Base-by-base conservation (phyloP, 1,140 invertebrate species). In the Pseudachorutes palmiensis region DNA sequence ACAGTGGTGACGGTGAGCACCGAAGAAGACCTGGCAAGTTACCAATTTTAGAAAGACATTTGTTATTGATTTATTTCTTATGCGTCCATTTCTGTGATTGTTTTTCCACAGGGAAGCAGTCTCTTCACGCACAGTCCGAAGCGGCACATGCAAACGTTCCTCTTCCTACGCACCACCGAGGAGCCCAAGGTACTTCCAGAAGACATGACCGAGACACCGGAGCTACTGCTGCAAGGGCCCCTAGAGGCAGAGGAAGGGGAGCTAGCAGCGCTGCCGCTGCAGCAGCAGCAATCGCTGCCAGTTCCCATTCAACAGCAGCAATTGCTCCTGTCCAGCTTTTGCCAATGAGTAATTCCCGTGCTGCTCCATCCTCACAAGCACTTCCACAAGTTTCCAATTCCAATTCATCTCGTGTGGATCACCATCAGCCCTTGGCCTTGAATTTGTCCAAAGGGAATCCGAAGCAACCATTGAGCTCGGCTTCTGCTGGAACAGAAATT, bases 381-480 rank as follows among this genome's bases (percentile, higher is more conserved):
- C 28, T 33, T 5, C 32, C 59, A 31, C n/a, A 5, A 58, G 24
- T 28, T 58, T 22, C n/a, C 28, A 16, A 14, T 61, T 28, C 24
- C 16, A 61, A 61, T 33, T 28, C 32, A 16, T 61, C 29, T 28
- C 59, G 29, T 28, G 59, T 19, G 5, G 29, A 61, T 26, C 51
- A 55, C 51, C 51, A 55, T 12, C 51, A 55, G 24, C 36, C 36
- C 28, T 36, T 32, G 36, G 63, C 68, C n/a, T 58, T 69, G 59
- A 69, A 69, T 63, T 41, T 69, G n/a, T 69, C 68, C 31, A 69
- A 69, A 32, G 62, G 59, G 31, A 22, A 55, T 30, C 29, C 9
- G 26, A 26, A 55, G 51, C 12, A 9, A 3, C 12, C 51, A 19
- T 22, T 22, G 24, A 26, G 5, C 24, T 26, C 51, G 9, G 24